Evolutionary conservation across 2,113 vertebrate genomes (phyloP), one percentile per base, ranked within the genome.

Genomic region (Stigmatopora argus): DNA sequence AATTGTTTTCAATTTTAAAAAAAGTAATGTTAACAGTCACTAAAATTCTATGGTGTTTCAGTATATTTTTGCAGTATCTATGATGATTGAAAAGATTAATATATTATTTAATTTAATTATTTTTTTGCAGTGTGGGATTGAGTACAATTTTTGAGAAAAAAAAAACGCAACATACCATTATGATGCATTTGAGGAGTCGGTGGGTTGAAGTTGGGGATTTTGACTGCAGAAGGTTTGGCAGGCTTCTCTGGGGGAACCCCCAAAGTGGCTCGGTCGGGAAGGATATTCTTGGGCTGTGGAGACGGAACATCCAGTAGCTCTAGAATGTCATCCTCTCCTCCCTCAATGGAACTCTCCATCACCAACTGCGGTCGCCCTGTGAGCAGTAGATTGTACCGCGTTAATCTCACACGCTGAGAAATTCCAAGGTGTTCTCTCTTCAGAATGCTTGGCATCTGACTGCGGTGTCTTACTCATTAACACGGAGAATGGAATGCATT

Each of bases 241-340:
- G 90, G 92, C 72, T 94, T 94, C 44, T 49, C 19, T 57, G 92
- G 92, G 62, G 91, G 72, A 8, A 77, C 74, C 47, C 83, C 89
- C 63, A 88, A 81, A 49, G 67, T 75, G 8, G 73, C 60, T 0
- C 64, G 10, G 6, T 89, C 64, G 57, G 89, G 89, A 38, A 91
- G 81, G 46, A 69, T 35, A 73, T 83, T 92, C 3, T 62, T 91
- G 38, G 88, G 88, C 35, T 75, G 74, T 44, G 86, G 86, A 5
- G 78, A 72, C 5, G 83, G 84, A 35, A 82, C 74, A 21, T 70
- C 23, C 71, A 64, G 26, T 31, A 76, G 44, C 70, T 80, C 78
- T 17, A 73, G 79, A n/a, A 73, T 1, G 23, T 48, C 2, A 3
- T 57, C 69, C 6, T 62, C 11, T 48, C 41, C 73, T 23, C 83